A percentile compares a stretch with the other conserved stretches of the same genome.
These are phyloP conservation scores for Aphidius ervi DNA, from an alignment of 1,140 invertebrate species.

Conservation along the genomic window DNA sequence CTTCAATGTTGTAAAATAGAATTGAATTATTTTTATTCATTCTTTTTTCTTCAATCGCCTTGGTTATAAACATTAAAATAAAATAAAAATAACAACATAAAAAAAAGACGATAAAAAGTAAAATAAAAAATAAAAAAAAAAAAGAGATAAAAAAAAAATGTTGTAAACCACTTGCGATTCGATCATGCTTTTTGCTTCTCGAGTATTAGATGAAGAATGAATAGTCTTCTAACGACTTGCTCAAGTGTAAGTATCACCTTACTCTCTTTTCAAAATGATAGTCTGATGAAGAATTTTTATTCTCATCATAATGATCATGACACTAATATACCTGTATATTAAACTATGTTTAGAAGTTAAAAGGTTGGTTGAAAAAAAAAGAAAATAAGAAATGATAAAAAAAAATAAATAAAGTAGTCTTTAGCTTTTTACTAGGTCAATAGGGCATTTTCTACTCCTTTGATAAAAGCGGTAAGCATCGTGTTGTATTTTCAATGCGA, in stretches of 20 bases:
- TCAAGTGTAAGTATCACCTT: conserved; percentile 21
- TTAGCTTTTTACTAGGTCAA: conserved; percentile 19
- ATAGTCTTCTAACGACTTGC: conserved; percentile 28
- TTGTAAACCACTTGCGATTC: conserved; percentile 19
- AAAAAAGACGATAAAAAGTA: background rate
- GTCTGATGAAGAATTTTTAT: too few relatives aligned
- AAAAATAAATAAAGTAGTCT: background rate
- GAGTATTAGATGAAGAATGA: conserved; percentile 22
- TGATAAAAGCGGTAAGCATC: background rate
- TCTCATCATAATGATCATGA: too few relatives aligned
- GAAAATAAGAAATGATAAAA: conserved; percentile 1
- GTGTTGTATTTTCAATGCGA: background rate
- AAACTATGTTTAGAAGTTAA: too few relatives aligned
- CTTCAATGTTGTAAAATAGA: too few relatives aligned
- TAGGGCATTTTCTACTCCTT: conserved; percentile 12
- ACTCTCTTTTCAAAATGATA: background rate
- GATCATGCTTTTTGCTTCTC: background rate
- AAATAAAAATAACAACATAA: background rate
- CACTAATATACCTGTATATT: too few relatives aligned
- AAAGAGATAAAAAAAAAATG: conserved; percentile 7
- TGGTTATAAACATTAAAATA: too few relatives aligned
- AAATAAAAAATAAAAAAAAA: conserved; percentile 9
- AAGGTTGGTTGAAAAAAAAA: too few relatives aligned
- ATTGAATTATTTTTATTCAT: too few relatives aligned
- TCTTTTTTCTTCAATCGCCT: too few relatives aligned